Conservation (phyloP, 1,140 invertebrate species). For the Holotrichia oblita region DNA sequence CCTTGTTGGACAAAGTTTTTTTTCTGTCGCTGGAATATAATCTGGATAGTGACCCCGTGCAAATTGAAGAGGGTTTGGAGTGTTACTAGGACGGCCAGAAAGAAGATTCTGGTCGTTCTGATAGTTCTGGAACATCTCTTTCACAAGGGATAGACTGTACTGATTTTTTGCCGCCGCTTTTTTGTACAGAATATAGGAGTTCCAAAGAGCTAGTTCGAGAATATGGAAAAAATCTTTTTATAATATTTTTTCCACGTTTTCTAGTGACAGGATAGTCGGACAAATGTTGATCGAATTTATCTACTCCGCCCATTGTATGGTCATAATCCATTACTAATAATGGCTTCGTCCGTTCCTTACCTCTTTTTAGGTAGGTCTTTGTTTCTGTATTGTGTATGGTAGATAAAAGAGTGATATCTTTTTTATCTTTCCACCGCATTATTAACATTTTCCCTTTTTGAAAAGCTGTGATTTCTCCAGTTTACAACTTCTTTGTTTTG, state of each 20-base stretch:
- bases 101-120: no score
- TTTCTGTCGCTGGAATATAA: no score
- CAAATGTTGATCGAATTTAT: conserved; percentile 29
- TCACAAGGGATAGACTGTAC: no score
- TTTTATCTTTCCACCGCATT: conserved; percentile 23
- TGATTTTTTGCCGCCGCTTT: not conserved
- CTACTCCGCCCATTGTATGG: conserved; percentile 24
- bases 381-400: not conserved
- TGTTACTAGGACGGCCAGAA: no score
- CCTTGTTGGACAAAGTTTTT: no score
- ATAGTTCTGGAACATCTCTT: no score
- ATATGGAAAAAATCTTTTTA: conserved; percentile 26
- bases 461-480: no score
- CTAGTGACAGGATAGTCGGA: not conserved
- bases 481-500: no score
- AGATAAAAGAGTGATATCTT: conserved; percentile 21
- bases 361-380: not conserved
- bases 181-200: conserved; percentile 13
- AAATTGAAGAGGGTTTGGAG: no score
- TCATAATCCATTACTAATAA: conserved; percentile 14
- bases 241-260: conserved; percentile 37
- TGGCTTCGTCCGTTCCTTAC: not conserved
- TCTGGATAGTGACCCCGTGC: no score
- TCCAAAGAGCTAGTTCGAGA: conserved; percentile 9
- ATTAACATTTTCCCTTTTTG: conserved; percentile 20